A percentile compares a stretch with the other conserved stretches of the same genome.
phyloP scores from a whole-genome alignment of 1,140 invertebrate species.

The Matsumurasca onukii region DNA sequence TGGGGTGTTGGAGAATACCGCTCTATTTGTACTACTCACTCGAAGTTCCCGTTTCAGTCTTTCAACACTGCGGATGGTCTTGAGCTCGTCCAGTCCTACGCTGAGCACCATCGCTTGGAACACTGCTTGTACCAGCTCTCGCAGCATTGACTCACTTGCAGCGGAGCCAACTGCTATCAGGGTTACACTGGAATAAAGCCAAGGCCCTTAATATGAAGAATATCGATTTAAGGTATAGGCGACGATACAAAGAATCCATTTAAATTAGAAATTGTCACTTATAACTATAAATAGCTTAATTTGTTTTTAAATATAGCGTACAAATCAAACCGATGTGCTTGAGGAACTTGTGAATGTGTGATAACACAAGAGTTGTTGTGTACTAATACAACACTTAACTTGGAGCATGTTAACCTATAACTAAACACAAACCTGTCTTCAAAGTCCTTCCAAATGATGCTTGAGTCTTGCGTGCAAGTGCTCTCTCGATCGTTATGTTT shows the following conservation, averaged over 20 bases:
- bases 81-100: constrained; percentile 74
- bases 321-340: no score
- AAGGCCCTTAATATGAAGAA: no score
- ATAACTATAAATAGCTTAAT: no score
- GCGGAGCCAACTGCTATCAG: constrained; percentile 66
- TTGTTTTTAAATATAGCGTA: no score
- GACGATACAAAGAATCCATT: no score
- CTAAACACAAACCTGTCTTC: constrained; percentile 58
- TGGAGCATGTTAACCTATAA: no score
- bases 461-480: constrained; percentile 66
- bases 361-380: no score
- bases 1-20: no score
- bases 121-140: constrained; percentile 65
- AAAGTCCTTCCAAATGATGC: constrained; percentile 75
- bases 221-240: no score
- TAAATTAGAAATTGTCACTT: no score
- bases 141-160: constrained; percentile 59
- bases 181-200: constrained; percentile 55
- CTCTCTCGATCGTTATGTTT: constrained; percentile 64
- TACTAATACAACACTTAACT: no score
- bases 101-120: constrained; percentile 75
- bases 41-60: constrained; percentile 75
- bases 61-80: constrained; percentile 72
- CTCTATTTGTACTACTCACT: constrained; percentile 50
- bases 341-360: no score